Conservation (phyloP, 2,797 vertebrate species). For the Monodelphis domestica region DNA sequence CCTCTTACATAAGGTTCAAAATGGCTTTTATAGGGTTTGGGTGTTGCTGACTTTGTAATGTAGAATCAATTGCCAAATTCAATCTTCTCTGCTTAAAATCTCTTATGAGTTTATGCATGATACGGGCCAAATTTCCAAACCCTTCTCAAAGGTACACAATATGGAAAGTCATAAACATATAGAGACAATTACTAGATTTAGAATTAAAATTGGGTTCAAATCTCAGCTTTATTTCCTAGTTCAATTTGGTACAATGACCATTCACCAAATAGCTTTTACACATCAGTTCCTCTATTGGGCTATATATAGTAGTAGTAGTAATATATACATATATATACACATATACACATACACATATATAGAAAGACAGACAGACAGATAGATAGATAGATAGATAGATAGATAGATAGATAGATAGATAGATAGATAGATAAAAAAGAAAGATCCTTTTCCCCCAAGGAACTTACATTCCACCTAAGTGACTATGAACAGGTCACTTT, state of each 20-base stretch:
- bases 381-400: too few relatives aligned
- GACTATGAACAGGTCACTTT: background rate
- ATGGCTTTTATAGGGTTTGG: background rate
- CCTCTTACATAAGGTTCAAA: background rate
- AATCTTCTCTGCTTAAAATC: background rate
- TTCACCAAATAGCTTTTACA: background rate
- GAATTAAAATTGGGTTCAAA: background rate
- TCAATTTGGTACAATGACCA: background rate
- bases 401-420: too few relatives aligned
- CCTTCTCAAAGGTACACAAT: background rate
- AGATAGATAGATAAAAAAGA: too few relatives aligned
- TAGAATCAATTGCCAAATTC: background rate
- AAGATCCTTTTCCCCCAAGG: background rate
- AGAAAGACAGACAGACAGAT: too few relatives aligned
- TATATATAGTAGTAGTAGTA: too few relatives aligned
- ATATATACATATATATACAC: too few relatives aligned
- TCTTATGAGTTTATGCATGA: background rate
- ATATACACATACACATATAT: too few relatives aligned
- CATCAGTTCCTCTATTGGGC: background rate
- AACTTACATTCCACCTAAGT: background rate
- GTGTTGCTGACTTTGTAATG: background rate
- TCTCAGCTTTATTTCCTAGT: background rate
- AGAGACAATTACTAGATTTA: background rate
- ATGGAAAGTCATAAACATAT: background rate
- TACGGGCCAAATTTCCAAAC: background rate